phyloP scores from a whole-genome alignment of 2,888 invertebrate species.

The Apocheima hispidaria region DNA sequence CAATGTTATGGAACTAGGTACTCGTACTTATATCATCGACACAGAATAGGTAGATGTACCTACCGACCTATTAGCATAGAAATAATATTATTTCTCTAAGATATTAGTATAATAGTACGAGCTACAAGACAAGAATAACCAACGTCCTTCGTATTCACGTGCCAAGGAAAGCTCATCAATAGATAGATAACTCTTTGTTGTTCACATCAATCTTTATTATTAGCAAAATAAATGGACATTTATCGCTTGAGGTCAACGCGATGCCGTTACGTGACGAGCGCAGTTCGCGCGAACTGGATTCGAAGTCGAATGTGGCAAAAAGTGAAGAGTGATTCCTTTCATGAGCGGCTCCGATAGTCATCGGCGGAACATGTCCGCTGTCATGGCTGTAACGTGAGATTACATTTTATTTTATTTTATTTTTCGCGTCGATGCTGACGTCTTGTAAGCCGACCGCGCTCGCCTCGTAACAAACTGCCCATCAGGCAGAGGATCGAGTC shows the following conservation, averaged over 20 bases:
- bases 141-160: background rate
- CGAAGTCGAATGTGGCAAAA: conserved; percentile 22
- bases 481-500: conserved; percentile 5
- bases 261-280: conserved; percentile 32
- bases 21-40: no score
- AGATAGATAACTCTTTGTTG: no score
- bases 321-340: conserved; percentile 25
- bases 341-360: conserved; percentile 12
- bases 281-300: conserved; percentile 27
- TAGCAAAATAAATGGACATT: conserved; percentile 13
- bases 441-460: conserved; percentile 37
- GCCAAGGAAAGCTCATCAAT: conserved; percentile 6
- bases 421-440: conserved; percentile 46
- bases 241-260: conserved; percentile 9
- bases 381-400: conserved; percentile 39
- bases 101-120: background rate
- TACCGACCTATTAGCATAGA: no score
- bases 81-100: no score
- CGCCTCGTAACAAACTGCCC: conserved; percentile 19
- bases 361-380: conserved; percentile 32
- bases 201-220: conserved; percentile 2
- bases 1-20: no score
- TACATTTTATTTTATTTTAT: conserved; percentile 36
- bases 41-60: no score
- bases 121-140: background rate